A percentile compares a stretch with the other conserved stretches of the same genome.
Conservation (phyloP, 1,140 invertebrate species). For the Dendrolimus kikuchii region DNA sequence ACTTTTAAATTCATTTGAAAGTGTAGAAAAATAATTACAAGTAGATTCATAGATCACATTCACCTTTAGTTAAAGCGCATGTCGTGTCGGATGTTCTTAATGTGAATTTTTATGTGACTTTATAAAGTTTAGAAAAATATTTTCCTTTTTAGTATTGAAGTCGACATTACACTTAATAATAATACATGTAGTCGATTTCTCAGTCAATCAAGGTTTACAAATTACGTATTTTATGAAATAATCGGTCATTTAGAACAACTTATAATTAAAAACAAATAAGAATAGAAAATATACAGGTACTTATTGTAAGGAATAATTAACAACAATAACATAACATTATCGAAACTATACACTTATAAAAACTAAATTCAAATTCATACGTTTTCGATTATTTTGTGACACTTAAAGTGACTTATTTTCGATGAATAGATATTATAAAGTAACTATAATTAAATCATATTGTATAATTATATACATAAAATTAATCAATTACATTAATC, state of each 20-base stretch:
- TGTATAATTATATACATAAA: conserved; percentile 21
- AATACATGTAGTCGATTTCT: conserved; percentile 53
- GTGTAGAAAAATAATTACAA: too few species aligned
- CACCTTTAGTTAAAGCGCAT: too few species aligned
- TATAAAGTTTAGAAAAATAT: conserved; percentile 71
- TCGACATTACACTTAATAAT: conserved; percentile 54
- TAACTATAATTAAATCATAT: conserved; percentile 10
- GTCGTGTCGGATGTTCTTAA: too few species aligned
- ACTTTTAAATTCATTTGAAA: too few species aligned
- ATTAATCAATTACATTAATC: conserved; percentile 23
- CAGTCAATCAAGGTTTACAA: conserved; percentile 49
- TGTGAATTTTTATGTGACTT: conserved; percentile 23
- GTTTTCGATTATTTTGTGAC: conserved; percentile 37
- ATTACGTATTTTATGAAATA: conserved; percentile 32
- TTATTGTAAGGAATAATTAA: too few species aligned
- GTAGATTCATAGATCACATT: too few species aligned
- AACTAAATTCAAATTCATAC: not conserved
- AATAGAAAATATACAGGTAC: too few species aligned
- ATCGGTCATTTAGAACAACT: not conserved
- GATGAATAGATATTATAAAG: conserved; percentile 21
- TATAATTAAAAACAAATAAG: too few species aligned
- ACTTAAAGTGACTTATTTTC: conserved; percentile 56
- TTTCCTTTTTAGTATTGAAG: conserved; percentile 38
- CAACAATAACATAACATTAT: too few species aligned
- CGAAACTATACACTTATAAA: not conserved